Evolutionary conservation across 2,888 invertebrate species (phyloP).

Genomic region (Rhogogaster chlorosoma): DNA sequence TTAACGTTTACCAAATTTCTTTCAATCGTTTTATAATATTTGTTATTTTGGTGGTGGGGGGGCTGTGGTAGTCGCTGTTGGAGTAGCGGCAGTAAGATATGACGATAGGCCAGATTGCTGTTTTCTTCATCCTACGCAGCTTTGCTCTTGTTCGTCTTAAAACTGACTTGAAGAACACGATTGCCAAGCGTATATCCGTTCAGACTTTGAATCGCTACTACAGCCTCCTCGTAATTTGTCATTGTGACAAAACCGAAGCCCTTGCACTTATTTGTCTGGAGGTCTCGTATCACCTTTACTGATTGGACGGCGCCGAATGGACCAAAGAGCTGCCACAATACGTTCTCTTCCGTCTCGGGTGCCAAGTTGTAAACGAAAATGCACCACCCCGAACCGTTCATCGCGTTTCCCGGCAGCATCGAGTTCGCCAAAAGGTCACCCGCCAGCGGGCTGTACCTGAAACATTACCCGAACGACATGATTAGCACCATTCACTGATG

Average conservation of each 20-base stretch:
- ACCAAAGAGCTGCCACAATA: constrained; percentile 97
- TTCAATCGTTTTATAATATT: constrained; percentile 54
- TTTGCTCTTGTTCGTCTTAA: constrained; percentile 92
- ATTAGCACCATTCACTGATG: constrained; percentile 75
- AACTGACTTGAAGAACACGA: constrained; percentile 95
- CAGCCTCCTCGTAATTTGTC: constrained; percentile 97
- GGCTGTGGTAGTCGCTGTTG: constrained; percentile 51
- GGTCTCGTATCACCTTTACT: constrained; percentile 95
- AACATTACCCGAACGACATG: constrained; percentile 61
- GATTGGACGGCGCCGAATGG: constrained; percentile 96
- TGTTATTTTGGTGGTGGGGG: constrained; percentile 33
- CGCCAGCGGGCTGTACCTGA: constrained; percentile 92
- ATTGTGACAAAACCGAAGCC: constrained; percentile 97
- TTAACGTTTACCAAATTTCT: constrained; percentile 45
- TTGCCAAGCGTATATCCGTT: constrained; percentile 95
- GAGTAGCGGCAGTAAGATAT: constrained; percentile 54
- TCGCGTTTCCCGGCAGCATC: constrained; percentile 87
- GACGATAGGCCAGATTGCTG: constrained; percentile 44
- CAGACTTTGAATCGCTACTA: constrained; percentile 94
- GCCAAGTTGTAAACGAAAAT: constrained; percentile 98
- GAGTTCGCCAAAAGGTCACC: constrained; percentile 87
- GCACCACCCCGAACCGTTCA: constrained; percentile 89
- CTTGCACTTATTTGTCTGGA: constrained; percentile 96
- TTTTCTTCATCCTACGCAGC: constrained; percentile 80
- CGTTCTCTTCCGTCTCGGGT: constrained; percentile 97